Percentiles rank a stretch among this genome's conserved stretches.
These are phyloP conservation scores for Cherax destructor DNA, from an alignment of 1,140 invertebrate species.

Conservation along the genomic window DNA sequence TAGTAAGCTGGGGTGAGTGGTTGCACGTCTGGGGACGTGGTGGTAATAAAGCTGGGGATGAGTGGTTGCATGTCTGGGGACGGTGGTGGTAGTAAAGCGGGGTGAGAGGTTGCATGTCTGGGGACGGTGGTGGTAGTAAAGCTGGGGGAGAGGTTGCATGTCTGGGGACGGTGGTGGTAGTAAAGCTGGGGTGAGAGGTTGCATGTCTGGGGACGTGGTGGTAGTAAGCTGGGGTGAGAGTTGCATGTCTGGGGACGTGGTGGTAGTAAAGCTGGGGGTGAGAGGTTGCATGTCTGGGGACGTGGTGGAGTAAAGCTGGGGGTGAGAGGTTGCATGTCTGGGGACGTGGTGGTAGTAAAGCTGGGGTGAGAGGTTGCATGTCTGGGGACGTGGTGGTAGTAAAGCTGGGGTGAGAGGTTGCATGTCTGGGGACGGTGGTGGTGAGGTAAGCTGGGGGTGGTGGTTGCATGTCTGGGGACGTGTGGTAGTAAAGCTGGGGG, in stretches of 20 bases:
- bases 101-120: too few species aligned
- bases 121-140: not conserved
- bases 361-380: conserved; percentile 16
- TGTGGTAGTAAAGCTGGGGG: too few species aligned
- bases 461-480: conserved; percentile 18
- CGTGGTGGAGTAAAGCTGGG: not conserved
- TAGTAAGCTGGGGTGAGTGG: not conserved
- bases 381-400: too few species aligned
- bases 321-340: not conserved
- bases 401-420: not conserved
- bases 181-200: not conserved
- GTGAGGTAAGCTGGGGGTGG: too few species aligned
- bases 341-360: too few species aligned
- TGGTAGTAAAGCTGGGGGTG: not conserved
- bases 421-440: too few species aligned
- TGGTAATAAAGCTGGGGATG: too few species aligned
- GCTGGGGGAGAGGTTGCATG: not conserved
- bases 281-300: too few species aligned
- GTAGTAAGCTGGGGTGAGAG: not conserved
- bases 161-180: not conserved
- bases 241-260: not conserved
- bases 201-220: too few species aligned
- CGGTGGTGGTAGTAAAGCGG: not conserved
- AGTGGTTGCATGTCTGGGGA: conserved; percentile 17
- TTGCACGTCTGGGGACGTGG: too few species aligned